Percentiles rank a stretch among this genome's conserved stretches.
Evolutionary conservation across 2,113 vertebrate genomes (phyloP).

Genomic region (Archocentrus centrarchus): DNA sequence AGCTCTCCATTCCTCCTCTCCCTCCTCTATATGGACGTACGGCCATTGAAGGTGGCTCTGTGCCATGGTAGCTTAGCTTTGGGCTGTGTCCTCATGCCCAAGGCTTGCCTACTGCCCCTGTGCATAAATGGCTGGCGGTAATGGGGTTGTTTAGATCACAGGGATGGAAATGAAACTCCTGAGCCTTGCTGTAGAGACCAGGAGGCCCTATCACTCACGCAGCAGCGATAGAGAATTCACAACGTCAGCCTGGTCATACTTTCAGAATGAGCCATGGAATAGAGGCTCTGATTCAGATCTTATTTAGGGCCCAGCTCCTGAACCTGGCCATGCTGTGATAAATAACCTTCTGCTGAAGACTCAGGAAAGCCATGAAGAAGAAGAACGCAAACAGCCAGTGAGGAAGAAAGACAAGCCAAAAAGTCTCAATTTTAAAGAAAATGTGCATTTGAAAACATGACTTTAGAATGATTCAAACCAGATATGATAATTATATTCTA

Average conservation of each 20-base stretch:
- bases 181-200: conserved; percentile 70
- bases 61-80: conserved; percentile 81
- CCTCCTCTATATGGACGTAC: conserved; percentile 64
- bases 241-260: conserved; percentile 66
- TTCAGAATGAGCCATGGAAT: conserved; percentile 62
- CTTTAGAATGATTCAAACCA: conserved; percentile 56
- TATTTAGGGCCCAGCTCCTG: conserved; percentile 65
- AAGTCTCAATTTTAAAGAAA: conserved; percentile 39
- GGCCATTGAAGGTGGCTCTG: conserved; percentile 78
- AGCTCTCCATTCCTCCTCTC: conserved; percentile 48
- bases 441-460: conserved; percentile 56
- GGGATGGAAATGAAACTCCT: conserved; percentile 83
- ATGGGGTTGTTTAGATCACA: conserved; percentile 86
- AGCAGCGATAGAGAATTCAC: conserved; percentile 65
- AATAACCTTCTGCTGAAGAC: conserved; percentile 59
- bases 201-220: conserved; percentile 75
- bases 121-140: conserved; percentile 72
- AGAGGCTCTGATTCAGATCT: conserved; percentile 76
- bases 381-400: conserved; percentile 15
- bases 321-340: conserved; percentile 63
- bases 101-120: conserved; percentile 67
- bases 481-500: conserved; percentile 79
- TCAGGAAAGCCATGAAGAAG: conserved; percentile 46
- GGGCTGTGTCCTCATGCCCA: conserved; percentile 73
- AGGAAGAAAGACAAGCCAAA: conserved; percentile 29